Percentiles rank a stretch among this genome's conserved stretches.
Evolutionary conservation across 2,113 vertebrate genomes (phyloP).

Genomic region (Mormyrus iriodes): DNA sequence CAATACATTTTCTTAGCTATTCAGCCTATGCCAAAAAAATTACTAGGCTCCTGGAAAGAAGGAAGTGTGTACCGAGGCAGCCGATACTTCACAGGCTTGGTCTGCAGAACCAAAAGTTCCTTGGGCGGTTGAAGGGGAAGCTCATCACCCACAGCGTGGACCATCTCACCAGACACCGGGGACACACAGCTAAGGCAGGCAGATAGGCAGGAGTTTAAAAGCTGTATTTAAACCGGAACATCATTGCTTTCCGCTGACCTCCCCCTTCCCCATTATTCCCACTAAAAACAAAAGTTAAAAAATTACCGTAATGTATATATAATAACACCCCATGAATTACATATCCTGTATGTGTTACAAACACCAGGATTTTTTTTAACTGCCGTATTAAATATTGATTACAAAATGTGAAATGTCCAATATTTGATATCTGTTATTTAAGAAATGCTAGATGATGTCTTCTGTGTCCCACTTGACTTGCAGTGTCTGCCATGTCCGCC

Average conservation of each 20-base stretch:
- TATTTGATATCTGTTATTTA: neutral
- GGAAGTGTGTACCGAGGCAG: constrained; percentile 48
- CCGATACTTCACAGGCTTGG: constrained; percentile 38
- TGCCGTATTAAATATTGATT: neutral
- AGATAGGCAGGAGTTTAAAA: neutral
- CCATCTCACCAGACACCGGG: neutral
- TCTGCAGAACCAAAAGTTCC: neutral
- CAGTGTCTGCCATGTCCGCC: no score
- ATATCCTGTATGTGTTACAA: neutral
- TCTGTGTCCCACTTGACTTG: neutral
- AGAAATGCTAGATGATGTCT: neutral
- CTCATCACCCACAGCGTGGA: neutral
- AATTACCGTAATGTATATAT: neutral
- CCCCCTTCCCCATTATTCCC: neutral
- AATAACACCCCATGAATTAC: neutral
- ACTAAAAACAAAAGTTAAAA: neutral
- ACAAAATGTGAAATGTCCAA: neutral
- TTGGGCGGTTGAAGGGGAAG: constrained; percentile 26
- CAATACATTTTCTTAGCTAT: neutral
- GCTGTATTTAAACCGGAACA: neutral
- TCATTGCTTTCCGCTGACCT: neutral
- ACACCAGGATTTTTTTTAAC: neutral
- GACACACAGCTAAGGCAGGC: neutral
- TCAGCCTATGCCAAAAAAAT: neutral
- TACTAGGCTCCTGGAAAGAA: neutral